Conservation (phyloP, 2,113 vertebrate genomes). For the Quiscalus mexicanus region DNA sequence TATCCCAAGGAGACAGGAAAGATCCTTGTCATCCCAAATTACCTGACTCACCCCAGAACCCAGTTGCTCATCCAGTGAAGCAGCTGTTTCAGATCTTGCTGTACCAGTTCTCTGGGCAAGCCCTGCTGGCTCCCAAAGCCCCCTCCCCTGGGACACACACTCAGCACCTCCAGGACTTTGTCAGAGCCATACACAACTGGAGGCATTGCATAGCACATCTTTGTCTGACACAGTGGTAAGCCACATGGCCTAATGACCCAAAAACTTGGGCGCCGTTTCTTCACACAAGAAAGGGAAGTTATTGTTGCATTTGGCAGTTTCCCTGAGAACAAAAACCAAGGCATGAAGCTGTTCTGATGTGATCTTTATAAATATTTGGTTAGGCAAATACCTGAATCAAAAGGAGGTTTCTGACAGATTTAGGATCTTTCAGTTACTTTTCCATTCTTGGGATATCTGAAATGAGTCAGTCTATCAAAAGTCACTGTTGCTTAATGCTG, state of each 20-base stretch:
- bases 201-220: background rate
- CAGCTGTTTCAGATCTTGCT: background rate
- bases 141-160: background rate
- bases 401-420: background rate
- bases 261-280: background rate
- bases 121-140: background rate
- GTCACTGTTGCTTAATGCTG: background rate
- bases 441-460: background rate
- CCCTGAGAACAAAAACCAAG: background rate
- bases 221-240: background rate
- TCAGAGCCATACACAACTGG: background rate
- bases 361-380: background rate
- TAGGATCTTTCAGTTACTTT: background rate
- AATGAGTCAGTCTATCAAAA: background rate
- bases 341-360: background rate
- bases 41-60: background rate
- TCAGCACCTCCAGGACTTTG: background rate
- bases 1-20: background rate
- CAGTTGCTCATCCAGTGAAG: background rate
- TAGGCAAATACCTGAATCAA: conserved; percentile 20
- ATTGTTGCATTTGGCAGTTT: background rate
- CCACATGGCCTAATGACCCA: background rate
- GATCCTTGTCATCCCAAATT: background rate
- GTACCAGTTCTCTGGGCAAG: background rate
- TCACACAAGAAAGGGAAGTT: conserved; percentile 4